A percentile compares a stretch with the other conserved stretches of the same genome.
phyloP scores from a whole-genome alignment of 2,888 invertebrate genomes.

The Lapara coniferarum region DNA sequence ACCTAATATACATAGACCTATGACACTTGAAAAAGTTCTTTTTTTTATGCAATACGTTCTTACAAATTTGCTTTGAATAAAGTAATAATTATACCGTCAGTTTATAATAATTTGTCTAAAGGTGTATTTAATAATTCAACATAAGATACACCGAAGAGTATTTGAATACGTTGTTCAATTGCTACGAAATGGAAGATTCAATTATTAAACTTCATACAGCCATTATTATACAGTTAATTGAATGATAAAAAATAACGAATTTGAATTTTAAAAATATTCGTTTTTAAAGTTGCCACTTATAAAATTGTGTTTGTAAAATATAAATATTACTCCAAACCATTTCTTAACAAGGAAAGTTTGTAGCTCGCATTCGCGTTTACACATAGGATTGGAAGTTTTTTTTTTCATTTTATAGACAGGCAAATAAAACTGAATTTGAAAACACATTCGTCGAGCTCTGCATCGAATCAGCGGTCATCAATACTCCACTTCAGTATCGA shows the following conservation, averaged over 20 bases:
- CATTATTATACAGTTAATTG: background rate
- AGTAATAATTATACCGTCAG: too few species aligned
- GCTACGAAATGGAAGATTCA: too few species aligned
- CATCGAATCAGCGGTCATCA: constrained; percentile 21
- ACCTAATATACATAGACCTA: too few species aligned
- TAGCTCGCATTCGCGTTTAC: background rate
- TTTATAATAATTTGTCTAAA: too few species aligned
- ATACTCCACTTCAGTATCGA: constrained; percentile 28
- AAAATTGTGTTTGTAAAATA: constrained; percentile 3
- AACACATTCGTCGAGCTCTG: constrained; percentile 16
- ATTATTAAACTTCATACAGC: too few species aligned
- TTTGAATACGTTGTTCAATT: too few species aligned
- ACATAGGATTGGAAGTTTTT: background rate
- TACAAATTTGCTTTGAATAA: too few species aligned
- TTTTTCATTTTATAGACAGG: background rate
- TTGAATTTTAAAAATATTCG: background rate
- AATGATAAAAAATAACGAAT: background rate
- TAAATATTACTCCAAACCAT: background rate
- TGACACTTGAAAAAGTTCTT: too few species aligned
- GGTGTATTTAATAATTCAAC: too few species aligned
- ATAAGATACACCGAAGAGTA: too few species aligned
- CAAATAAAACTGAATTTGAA: constrained; percentile 17
- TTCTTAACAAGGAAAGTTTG: constrained; percentile 11
- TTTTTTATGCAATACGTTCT: too few species aligned
- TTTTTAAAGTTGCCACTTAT: background rate